phyloP scores from a whole-genome alignment of 2,888 invertebrate genomes.

The Ochropleura plecta region DNA sequence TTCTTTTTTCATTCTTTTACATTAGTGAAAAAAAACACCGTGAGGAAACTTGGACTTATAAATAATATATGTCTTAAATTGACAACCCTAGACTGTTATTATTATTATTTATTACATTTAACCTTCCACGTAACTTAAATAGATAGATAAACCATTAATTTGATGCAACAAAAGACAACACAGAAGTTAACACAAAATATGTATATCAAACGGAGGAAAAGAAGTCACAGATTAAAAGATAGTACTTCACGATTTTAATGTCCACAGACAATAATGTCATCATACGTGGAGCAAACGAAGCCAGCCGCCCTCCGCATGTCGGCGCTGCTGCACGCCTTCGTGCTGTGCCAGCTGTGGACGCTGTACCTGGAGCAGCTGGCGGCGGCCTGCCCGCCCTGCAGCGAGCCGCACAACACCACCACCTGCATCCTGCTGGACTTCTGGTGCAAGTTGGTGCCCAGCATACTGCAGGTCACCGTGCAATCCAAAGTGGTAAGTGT shows the following conservation, averaged over 20 bases:
- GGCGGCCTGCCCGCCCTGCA: slow-evolving; percentile 91
- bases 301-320: slow-evolving; percentile 96
- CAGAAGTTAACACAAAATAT: too few species aligned
- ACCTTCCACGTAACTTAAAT: too few species aligned
- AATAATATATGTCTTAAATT: too few species aligned
- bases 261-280: slow-evolving; percentile 95
- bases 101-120: too few species aligned
- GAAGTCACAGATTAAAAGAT: too few species aligned
- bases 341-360: slow-evolving; percentile 99
- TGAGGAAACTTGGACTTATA: too few species aligned
- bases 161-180: too few species aligned
- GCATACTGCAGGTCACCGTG: slow-evolving; percentile 96
- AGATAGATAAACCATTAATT: too few species aligned
- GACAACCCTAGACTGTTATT: too few species aligned
- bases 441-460: slow-evolving; percentile 99
- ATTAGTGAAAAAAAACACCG: too few species aligned
- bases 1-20: too few species aligned
- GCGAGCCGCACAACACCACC: slow-evolving; percentile 93
- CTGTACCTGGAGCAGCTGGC: slow-evolving; percentile 98
- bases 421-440: slow-evolving; percentile 98
- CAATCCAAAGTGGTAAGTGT: slow-evolving; percentile 94
- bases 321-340: slow-evolving; percentile 98
- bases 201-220: background rate
- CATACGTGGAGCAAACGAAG: slow-evolving; percentile 98
- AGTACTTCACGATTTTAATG: too few species aligned